Evolutionary conservation across 2,113 vertebrate genomes (phyloP).

Genomic region (Pteronura brasiliensis): DNA sequence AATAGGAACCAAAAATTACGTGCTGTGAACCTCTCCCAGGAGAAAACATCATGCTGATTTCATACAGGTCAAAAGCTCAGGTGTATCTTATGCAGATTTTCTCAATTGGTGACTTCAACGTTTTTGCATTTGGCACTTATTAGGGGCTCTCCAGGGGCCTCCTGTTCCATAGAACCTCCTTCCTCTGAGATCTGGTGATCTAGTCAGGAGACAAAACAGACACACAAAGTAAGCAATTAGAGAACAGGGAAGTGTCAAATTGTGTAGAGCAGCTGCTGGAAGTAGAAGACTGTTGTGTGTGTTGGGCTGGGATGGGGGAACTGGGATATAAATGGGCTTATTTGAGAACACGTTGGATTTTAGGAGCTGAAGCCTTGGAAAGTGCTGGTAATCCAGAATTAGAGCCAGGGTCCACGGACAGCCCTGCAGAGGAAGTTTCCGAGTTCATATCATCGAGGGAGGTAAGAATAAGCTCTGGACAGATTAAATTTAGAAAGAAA

Average conservation of each 20-base stretch:
- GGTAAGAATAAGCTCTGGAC: not conserved
- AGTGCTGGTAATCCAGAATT: not conserved
- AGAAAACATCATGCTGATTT: constrained; percentile 50
- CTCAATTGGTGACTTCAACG: constrained; percentile 61
- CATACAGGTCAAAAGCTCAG: constrained; percentile 50
- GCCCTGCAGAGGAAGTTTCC: not conserved
- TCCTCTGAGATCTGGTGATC: constrained; percentile 6
- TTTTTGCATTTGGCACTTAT: constrained; percentile 64
- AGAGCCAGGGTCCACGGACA: not conserved
- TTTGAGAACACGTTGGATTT: not conserved
- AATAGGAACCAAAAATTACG: constrained; percentile 60
- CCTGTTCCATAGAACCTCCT: not conserved
- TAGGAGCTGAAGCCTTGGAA: not conserved
- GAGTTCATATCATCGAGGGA: not conserved
- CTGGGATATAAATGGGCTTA: not conserved
- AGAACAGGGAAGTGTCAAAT: constrained; percentile 38
- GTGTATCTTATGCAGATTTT: constrained; percentile 60
- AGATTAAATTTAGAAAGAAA: constrained; percentile 33
- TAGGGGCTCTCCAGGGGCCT: constrained; percentile 55
- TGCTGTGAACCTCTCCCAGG: constrained; percentile 55
- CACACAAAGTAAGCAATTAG: constrained; percentile 67
- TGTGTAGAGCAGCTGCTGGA: not conserved
- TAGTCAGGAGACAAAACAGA: constrained; percentile 71
- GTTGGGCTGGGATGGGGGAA: not conserved
- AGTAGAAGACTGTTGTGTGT: constrained; percentile 3